A percentile compares a stretch with the other conserved stretches of the same genome.
Conservation (phyloP, 2,797 vertebrate species). For the Luscinia megarhynchos region DNA sequence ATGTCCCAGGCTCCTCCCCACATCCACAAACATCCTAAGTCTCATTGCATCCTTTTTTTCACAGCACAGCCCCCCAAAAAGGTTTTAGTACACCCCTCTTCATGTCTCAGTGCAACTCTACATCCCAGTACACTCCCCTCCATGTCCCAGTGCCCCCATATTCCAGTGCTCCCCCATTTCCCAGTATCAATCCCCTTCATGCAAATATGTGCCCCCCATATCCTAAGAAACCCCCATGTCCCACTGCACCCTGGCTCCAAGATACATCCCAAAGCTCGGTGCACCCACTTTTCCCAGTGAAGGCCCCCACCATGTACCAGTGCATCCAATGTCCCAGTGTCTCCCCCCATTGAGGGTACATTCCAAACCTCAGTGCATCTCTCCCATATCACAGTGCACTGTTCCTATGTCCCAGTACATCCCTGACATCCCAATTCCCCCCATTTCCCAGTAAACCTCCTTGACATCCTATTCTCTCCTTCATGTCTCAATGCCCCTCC, state of each 20-base stretch:
- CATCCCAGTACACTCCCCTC: background rate
- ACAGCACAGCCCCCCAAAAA: background rate
- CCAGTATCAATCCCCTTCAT: background rate
- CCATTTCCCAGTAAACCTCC: background rate
- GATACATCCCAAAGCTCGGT: background rate
- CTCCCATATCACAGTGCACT: background rate
- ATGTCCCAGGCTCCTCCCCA: background rate
- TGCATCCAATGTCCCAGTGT: background rate
- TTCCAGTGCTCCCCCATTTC: background rate
- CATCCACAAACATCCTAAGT: background rate
- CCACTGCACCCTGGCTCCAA: background rate
- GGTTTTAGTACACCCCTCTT: background rate
- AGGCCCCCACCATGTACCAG: background rate
- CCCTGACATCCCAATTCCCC: background rate
- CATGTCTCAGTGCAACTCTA: background rate
- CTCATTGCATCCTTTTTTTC: background rate
- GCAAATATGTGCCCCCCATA: background rate
- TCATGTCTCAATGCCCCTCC: background rate
- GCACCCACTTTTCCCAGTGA: background rate
- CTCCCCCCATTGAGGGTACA: background rate
- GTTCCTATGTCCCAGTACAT: background rate
- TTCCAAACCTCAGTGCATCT: background rate
- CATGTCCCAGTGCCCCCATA: background rate
- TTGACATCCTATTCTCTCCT: background rate
- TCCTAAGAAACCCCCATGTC: background rate